These are phyloP conservation scores for Dicrostonyx torquatus DNA, from an alignment of 2,797 vertebrate genomes.

Conservation along the genomic window DNA sequence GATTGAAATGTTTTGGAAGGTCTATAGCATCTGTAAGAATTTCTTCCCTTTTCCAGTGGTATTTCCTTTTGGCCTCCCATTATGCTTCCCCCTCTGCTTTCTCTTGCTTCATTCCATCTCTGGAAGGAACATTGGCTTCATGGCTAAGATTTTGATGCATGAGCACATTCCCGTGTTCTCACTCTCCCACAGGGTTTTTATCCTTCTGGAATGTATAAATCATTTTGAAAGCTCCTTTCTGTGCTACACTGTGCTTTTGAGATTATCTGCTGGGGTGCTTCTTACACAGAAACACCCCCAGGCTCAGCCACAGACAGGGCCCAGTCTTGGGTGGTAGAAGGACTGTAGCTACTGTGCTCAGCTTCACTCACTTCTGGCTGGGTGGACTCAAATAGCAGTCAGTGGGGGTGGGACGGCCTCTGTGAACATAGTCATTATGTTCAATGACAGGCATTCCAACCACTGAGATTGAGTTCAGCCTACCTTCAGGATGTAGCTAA, in stretches of 20 bases:
- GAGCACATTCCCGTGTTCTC: slow-evolving; percentile 70
- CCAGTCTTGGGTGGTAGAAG: neutral
- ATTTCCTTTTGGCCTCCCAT: slow-evolving; percentile 42
- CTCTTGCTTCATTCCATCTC: slow-evolving; percentile 52
- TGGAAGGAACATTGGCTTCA: slow-evolving; percentile 62
- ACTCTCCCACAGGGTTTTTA: slow-evolving; percentile 69
- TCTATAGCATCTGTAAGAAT: neutral
- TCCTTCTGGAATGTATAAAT: slow-evolving; percentile 76
- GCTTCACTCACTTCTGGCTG: neutral
- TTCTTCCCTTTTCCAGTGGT: slow-evolving; percentile 43
- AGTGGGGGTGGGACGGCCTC: too few relatives aligned
- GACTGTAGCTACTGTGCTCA: neutral
- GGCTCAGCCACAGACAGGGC: neutral
- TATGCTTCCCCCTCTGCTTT: slow-evolving; percentile 15
- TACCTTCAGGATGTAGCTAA: neutral
- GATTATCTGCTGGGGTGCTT: slow-evolving; percentile 52
- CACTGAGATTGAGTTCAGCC: neutral
- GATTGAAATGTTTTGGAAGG: slow-evolving; percentile 25
- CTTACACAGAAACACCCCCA: slow-evolving; percentile 50
- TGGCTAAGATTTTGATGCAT: slow-evolving; percentile 73
- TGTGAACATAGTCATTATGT: neutral
- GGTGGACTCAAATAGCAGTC: neutral
- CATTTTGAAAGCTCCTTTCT: slow-evolving; percentile 75
- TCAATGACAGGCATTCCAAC: neutral
- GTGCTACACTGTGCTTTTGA: slow-evolving; percentile 46